Conservation (phyloP, 1,140 invertebrate species). For the Megathymus violae region DNA sequence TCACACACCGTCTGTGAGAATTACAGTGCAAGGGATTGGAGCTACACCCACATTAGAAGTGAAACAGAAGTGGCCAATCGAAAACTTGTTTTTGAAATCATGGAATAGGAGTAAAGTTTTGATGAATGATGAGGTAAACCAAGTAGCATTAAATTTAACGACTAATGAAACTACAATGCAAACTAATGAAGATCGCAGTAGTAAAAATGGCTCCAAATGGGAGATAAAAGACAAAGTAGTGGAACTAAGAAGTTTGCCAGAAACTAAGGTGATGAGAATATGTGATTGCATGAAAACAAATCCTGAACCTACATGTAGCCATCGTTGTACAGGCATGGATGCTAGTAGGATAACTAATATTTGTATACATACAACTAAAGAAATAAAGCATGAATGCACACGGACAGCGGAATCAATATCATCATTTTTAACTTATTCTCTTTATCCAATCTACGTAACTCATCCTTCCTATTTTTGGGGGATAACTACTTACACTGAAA, state of each 20-base stretch:
- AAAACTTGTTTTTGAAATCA: slow-evolving; percentile 38
- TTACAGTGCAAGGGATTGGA: slow-evolving; percentile 43
- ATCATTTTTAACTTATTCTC: slow-evolving; percentile 36
- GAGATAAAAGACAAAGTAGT: slow-evolving; percentile 48
- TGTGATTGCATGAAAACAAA: slow-evolving; percentile 52
- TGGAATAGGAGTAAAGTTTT: slow-evolving; percentile 3
- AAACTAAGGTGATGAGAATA: slow-evolving; percentile 18
- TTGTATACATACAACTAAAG: slow-evolving; percentile 25
- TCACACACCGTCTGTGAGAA: slow-evolving; percentile 37
- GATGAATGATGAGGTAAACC: background rate
- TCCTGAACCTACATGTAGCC: slow-evolving; percentile 38
- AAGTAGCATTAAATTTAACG: background rate
- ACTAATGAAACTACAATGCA: background rate
- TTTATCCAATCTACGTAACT: slow-evolving; percentile 43
- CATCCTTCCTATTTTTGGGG: slow-evolving; percentile 40
- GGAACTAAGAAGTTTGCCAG: slow-evolving; percentile 53
- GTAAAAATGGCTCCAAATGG: background rate
- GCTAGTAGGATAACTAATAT: slow-evolving; percentile 13
- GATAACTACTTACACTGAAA: slow-evolving; percentile 30
- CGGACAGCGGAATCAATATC: slow-evolving; percentile 22
- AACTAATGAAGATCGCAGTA: background rate
- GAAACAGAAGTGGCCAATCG: slow-evolving; percentile 63
- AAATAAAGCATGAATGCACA: slow-evolving; percentile 35
- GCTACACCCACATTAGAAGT: slow-evolving; percentile 60
- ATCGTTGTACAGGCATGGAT: slow-evolving; percentile 27